Conservation (phyloP, 2,113 vertebrate species). For the Pao palembangensis region DNA sequence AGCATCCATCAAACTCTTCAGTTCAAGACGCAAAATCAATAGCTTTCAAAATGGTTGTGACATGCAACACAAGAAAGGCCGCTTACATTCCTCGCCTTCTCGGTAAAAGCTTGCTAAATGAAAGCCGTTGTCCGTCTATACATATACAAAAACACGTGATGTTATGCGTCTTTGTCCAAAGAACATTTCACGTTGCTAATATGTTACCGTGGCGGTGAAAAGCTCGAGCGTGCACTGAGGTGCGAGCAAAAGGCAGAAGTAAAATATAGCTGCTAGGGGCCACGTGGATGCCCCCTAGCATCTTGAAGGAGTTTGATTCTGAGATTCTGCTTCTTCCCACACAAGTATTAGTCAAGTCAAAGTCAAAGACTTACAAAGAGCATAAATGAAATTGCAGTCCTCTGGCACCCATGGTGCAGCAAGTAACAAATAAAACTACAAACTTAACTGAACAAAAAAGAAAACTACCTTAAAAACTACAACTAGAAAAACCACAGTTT, state of each 20-base stretch:
- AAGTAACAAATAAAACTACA: too few relatives aligned
- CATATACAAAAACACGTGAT: constrained; percentile 14
- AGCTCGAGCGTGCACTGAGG: constrained; percentile 57
- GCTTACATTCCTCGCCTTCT: constrained; percentile 31
- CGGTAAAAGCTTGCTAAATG: constrained; percentile 5
- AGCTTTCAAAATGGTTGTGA: constrained; percentile 49
- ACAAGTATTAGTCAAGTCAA: too few relatives aligned
- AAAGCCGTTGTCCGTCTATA: constrained; percentile 7
- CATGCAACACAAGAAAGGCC: constrained; percentile 17
- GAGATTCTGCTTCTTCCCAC: too few relatives aligned
- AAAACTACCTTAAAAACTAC: too few relatives aligned
- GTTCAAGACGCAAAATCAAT: constrained; percentile 63
- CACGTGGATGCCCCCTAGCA: constrained; percentile 54
- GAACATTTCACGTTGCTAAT: constrained; percentile 23
- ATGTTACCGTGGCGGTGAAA: constrained; percentile 26
- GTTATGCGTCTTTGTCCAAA: constrained; percentile 9
- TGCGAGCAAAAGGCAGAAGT: constrained; percentile 43
- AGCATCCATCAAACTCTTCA: constrained; percentile 29
- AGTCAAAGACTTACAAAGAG: too few relatives aligned
- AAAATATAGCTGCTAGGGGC: constrained; percentile 30
- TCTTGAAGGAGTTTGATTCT: constrained; percentile 55
- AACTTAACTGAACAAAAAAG: too few relatives aligned
- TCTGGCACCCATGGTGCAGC: too few relatives aligned
- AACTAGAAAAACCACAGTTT: too few relatives aligned
- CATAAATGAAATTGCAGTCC: too few relatives aligned